Conservation (phyloP, 92 coral and sea anemone species). For the Phenganax marumi region DNA sequence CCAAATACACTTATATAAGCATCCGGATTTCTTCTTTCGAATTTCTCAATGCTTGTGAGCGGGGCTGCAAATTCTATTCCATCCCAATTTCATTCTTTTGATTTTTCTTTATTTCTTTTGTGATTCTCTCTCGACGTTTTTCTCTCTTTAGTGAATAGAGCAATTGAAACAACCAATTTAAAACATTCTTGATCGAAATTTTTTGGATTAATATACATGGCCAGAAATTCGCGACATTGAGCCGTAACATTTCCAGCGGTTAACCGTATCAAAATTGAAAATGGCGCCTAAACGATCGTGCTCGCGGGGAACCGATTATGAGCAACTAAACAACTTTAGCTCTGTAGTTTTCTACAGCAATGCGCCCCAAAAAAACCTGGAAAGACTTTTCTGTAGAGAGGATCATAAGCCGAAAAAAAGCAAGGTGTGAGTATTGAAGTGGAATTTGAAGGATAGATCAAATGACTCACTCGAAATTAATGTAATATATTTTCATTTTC, state of each 20-base stretch:
- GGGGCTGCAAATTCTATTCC: too few relatives aligned
- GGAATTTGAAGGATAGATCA: background rate
- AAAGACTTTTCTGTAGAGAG: background rate
- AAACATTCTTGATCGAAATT: too few relatives aligned
- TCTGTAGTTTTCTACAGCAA: background rate
- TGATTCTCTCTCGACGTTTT: too few relatives aligned
- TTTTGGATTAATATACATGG: background rate
- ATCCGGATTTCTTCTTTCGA: too few relatives aligned
- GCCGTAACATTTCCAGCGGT: background rate
- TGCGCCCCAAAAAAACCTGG: background rate
- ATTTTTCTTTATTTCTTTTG: too few relatives aligned
- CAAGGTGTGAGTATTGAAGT: background rate
- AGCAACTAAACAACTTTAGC: too few relatives aligned
- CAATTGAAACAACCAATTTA: too few relatives aligned
- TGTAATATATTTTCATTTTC: background rate
- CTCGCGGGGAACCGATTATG: too few relatives aligned
- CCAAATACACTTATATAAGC: too few relatives aligned
- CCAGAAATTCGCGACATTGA: conserved; percentile 9
- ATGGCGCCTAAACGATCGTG: conserved; percentile 1
- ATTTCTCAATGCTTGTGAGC: too few relatives aligned
- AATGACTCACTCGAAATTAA: background rate
- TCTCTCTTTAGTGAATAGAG: too few relatives aligned
- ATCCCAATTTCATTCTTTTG: too few relatives aligned
- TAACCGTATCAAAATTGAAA: background rate
- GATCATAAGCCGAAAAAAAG: background rate